Evolutionary conservation across 2,797 vertebrate genomes (phyloP), one percentile per base, ranked within the genome.

Genomic region (Amniataba percoides): DNA sequence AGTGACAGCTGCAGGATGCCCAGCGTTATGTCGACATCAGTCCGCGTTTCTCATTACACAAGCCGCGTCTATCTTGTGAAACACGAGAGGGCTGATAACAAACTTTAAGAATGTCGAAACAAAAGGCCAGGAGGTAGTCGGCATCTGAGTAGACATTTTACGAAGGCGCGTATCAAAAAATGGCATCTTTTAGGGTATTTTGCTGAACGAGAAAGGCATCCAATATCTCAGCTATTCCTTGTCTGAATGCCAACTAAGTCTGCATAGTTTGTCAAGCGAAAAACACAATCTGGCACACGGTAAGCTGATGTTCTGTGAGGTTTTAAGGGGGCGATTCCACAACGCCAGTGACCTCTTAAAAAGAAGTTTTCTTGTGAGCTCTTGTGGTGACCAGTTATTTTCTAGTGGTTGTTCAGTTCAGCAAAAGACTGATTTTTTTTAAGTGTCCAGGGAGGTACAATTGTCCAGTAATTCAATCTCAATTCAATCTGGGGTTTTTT

Each of bases 1-100:
- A 13, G 74, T 77, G 89, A 89, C 91, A 92, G 91, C 89, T 88
- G 89, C 85, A 81, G 74, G 79, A 74, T 39, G 77, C 83, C 56
- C 48, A 6, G 65, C 71, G 63, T 78, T 83, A 81, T 59, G 69
- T 57, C 58, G 15, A 76, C 71, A 65, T 74, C 82, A 62, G 66
- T 19, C 60, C 77, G 34, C 14, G 25, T 61, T 42, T 67, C 48
- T 71, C 57, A 39, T 12, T 77, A 67, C 60, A 31, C 61, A 25
- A 65, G 57, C 53, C 49, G 48, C 2, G 3, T 53, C 58, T 52
- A n/a, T 62, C 49, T 18, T 18, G 18, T 55, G 45, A 63, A 75
- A 75, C 52, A 58, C 25, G 49, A 39, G 18, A 65, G 52, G 11
- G 60, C 31, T 16, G 18, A 57, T 62, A 14, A 16, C 48, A 39